These are phyloP conservation scores for Oophaga pumilio DNA, from an alignment of 2,113 vertebrate genomes.

Conservation along the genomic window DNA sequence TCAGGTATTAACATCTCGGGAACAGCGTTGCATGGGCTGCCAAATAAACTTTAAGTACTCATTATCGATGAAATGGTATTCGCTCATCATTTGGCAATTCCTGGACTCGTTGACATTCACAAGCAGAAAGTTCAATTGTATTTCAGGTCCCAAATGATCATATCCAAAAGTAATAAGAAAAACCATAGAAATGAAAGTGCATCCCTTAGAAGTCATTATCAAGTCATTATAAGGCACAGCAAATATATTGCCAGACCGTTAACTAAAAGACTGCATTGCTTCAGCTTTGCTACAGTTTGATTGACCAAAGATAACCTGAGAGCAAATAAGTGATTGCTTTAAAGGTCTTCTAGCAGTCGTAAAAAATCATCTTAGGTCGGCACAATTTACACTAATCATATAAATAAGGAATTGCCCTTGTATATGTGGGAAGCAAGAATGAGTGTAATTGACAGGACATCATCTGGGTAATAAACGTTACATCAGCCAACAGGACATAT, in stretches of 20 bases:
- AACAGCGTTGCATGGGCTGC: not conserved
- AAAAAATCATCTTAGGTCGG: constrained; percentile 37
- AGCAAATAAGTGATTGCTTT: constrained; percentile 6
- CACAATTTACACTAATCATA: constrained; percentile 24
- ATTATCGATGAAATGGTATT: not conserved
- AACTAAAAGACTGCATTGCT: not conserved
- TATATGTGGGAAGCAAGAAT: not conserved
- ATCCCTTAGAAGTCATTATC: not conserved
- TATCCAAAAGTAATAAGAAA: not conserved
- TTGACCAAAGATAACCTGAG: constrained; percentile 1
- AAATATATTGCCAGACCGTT: not conserved
- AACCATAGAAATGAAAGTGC: constrained; percentile 25
- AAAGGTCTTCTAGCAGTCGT: constrained; percentile 35
- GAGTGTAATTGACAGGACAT: not conserved
- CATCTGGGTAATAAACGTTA: constrained; percentile 7
- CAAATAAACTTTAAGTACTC: not conserved
- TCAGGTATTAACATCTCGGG: constrained; percentile 48
- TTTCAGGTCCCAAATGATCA: constrained; percentile 47
- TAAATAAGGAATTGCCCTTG: constrained; percentile 16
- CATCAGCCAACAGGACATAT: not conserved
- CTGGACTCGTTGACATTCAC: constrained; percentile 52
- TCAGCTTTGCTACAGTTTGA: constrained; percentile 3
- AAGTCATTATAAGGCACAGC: constrained; percentile 6
- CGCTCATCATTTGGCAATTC: constrained; percentile 17
- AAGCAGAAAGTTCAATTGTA: constrained; percentile 31